Conservation (phyloP, 2,797 vertebrate species). For the Xerus rutilus region DNA sequence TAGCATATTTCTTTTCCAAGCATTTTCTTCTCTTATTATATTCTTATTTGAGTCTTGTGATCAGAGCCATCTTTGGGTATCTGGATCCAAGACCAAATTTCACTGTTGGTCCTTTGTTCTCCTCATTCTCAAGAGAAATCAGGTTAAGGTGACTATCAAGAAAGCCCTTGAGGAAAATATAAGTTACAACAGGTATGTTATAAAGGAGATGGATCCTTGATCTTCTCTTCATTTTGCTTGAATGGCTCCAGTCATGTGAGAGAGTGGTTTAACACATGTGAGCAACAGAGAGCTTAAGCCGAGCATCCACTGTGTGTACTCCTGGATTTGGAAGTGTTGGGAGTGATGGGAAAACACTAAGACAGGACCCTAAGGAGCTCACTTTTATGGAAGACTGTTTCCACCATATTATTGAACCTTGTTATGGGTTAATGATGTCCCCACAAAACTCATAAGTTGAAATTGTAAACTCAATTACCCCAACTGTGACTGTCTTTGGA, state of each 20-base stretch:
- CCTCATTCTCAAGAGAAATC: not conserved
- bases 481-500: not conserved
- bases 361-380: not conserved
- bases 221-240: not conserved
- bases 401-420: not conserved
- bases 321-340: not conserved
- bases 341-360: not conserved
- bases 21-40: constrained; percentile 18
- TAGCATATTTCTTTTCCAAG: constrained; percentile 61
- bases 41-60: constrained; percentile 40
- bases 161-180: not conserved
- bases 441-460: not conserved
- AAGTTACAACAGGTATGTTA: not conserved
- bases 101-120: not conserved
- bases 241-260: not conserved
- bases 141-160: not conserved
- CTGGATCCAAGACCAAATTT: not conserved
- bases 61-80: not conserved
- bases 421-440: not conserved
- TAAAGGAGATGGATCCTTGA: not conserved
- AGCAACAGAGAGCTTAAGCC: not conserved
- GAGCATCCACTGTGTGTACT: not conserved
- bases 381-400: not conserved
- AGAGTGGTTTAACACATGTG: not conserved
- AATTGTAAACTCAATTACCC: not conserved